phyloP scores from a whole-genome alignment of 2,888 invertebrate genomes.

The Nephrotoma guestfalica region DNA sequence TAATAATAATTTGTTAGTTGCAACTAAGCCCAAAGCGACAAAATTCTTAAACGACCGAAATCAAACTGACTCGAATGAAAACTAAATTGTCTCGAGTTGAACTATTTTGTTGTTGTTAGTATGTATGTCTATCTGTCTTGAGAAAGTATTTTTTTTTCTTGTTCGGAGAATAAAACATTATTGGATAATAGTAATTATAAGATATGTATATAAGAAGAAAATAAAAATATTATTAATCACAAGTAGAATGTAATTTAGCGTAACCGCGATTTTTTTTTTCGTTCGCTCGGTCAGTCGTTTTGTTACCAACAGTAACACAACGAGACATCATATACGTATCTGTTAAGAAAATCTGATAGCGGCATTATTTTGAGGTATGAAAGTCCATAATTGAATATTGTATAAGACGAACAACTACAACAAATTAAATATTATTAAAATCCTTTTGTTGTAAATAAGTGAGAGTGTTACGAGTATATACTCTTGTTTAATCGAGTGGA shows the following conservation, averaged over 20 bases:
- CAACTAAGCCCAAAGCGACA: not conserved
- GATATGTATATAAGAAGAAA: not conserved
- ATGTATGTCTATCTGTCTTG: not conserved
- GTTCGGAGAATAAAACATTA: not conserved
- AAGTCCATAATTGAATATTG: not conserved
- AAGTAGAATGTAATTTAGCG: not conserved
- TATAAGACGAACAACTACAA: not conserved
- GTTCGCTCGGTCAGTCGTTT: not conserved
- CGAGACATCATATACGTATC: not conserved
- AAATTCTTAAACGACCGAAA: conserved; percentile 4
- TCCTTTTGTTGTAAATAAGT: not conserved
- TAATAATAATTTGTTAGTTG: not conserved
- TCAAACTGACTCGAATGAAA: conserved; percentile 1
- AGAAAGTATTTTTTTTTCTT: not conserved
- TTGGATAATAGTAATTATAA: not conserved
- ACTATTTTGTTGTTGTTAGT: not conserved
- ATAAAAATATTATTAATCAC: not conserved
- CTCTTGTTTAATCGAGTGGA: not conserved
- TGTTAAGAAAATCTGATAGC: not conserved
- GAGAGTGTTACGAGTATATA: too few species aligned
- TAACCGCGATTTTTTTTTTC: not conserved
- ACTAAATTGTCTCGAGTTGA: not conserved
- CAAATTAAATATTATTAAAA: not conserved
- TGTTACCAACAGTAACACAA: not conserved
- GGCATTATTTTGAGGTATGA: not conserved